Percentiles rank a stretch among this genome's conserved stretches.
Evolutionary conservation across 2,113 vertebrate genomes (phyloP).

Genomic region (Uria lomvia): DNA sequence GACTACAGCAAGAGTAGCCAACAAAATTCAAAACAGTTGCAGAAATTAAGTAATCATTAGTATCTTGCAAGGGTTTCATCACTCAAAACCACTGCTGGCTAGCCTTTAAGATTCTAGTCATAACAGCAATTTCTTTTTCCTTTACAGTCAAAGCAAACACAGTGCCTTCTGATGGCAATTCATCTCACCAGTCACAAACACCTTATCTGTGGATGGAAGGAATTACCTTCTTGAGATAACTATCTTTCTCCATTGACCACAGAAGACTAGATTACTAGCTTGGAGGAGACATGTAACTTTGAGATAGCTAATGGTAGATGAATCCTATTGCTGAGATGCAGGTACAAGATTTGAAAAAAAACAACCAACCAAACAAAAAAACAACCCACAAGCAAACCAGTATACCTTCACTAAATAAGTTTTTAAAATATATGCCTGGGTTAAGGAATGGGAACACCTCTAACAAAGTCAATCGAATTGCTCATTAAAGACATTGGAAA

Average conservation of each 20-base stretch:
- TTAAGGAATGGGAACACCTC: background rate
- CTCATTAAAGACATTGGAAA: background rate
- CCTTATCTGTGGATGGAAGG: background rate
- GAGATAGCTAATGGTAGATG: background rate
- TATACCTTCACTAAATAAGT: background rate
- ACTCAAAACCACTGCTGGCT: background rate
- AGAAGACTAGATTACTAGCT: background rate
- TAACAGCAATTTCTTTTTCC: background rate
- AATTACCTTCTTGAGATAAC: background rate
- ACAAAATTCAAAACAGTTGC: background rate
- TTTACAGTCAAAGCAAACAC: background rate
- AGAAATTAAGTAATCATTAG: background rate
- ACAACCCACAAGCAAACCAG: background rate
- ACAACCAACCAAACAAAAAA: too few species aligned
- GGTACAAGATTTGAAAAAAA: background rate
- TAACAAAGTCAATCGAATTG: background rate
- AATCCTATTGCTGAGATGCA: background rate
- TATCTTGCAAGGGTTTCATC: background rate
- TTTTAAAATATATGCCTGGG: background rate
- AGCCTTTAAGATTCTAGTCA: background rate
- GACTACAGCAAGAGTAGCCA: background rate
- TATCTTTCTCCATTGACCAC: background rate
- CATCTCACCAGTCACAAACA: background rate
- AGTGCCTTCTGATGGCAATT: background rate
- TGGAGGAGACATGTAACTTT: background rate